Conservation (phyloP, 2,113 vertebrate species). For the Arvicanthis niloticus region DNA sequence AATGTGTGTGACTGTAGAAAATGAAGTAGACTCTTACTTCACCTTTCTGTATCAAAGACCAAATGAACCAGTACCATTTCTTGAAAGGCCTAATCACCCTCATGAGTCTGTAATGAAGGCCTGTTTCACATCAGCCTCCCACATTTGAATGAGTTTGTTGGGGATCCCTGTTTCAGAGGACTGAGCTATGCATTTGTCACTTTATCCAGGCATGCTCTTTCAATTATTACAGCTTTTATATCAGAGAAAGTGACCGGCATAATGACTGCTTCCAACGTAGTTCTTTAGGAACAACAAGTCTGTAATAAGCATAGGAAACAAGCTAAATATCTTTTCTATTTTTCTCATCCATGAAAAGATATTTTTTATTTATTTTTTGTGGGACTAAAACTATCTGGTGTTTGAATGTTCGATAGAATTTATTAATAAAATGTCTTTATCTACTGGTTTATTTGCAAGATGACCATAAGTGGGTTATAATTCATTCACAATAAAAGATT, state of each 20-base stretch:
- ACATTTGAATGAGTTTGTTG: conserved; percentile 26
- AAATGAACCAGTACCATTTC: neutral
- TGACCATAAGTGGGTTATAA: neutral
- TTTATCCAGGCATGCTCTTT: neutral
- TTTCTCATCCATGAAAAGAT: neutral
- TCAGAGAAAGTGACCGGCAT: neutral
- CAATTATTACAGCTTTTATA: neutral
- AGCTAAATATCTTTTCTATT: neutral
- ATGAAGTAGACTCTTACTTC: neutral
- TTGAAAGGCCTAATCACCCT: neutral
- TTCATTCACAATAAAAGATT: conserved; percentile 23
- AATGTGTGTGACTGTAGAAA: neutral
- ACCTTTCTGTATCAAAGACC: neutral
- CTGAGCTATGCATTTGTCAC: neutral
- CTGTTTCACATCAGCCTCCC: neutral
- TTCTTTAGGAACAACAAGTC: neutral
- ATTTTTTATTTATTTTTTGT: neutral
- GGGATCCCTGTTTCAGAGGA: neutral
- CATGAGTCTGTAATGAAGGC: neutral
- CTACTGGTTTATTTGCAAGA: neutral
- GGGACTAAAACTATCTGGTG: neutral
- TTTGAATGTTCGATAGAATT: conserved; percentile 23
- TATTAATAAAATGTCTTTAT: conserved; percentile 32
- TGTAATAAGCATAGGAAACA: neutral
- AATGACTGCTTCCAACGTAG: neutral